These are phyloP conservation scores for Pampus argenteus DNA, from an alignment of 2,797 vertebrate species.

Conservation along the genomic window DNA sequence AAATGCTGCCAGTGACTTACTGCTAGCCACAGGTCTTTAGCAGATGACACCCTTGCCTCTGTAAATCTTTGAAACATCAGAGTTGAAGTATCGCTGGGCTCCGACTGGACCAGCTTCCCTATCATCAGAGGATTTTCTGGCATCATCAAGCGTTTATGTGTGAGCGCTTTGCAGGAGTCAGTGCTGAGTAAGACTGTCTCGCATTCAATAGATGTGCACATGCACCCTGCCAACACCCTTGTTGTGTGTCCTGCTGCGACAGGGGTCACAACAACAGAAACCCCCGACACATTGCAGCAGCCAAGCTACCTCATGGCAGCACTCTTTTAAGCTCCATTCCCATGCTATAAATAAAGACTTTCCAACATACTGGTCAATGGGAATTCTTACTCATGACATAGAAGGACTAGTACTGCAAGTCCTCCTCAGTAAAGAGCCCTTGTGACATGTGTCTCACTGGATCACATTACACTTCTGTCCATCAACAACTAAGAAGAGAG, in stretches of 20 bases:
- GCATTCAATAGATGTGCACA: constrained; percentile 12
- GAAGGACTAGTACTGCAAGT: constrained; percentile 17
- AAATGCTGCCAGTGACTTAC: constrained; percentile 37
- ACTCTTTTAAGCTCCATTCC: constrained; percentile 22
- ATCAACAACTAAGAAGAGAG: constrained; percentile 26
- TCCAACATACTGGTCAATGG: constrained; percentile 48
- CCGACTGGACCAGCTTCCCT: constrained; percentile 42
- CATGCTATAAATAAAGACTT: constrained; percentile 64
- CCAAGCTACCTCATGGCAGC: constrained; percentile 1
- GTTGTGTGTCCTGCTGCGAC: constrained; percentile 18
- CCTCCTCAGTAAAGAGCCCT: constrained; percentile 7
- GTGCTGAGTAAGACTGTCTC: constrained; percentile 67
- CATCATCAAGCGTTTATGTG: constrained; percentile 46
- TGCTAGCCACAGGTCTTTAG: constrained; percentile 53
- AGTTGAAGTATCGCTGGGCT: constrained; percentile 31
- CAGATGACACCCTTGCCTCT: constrained; percentile 54
- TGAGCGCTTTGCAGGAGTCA: constrained; percentile 69
- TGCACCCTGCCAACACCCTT: constrained; percentile 19
- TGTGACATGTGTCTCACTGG: constrained; percentile 33
- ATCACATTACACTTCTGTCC: constrained; percentile 42
- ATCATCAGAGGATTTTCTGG: constrained; percentile 64
- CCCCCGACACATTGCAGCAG: constrained; percentile 17
- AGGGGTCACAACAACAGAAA: constrained; percentile 31
- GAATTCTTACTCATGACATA: constrained; percentile 42
- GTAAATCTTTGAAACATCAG: constrained; percentile 49